Evolutionary conservation across 2,888 invertebrate species (phyloP).

Genomic region (Sthenelais limicola): DNA sequence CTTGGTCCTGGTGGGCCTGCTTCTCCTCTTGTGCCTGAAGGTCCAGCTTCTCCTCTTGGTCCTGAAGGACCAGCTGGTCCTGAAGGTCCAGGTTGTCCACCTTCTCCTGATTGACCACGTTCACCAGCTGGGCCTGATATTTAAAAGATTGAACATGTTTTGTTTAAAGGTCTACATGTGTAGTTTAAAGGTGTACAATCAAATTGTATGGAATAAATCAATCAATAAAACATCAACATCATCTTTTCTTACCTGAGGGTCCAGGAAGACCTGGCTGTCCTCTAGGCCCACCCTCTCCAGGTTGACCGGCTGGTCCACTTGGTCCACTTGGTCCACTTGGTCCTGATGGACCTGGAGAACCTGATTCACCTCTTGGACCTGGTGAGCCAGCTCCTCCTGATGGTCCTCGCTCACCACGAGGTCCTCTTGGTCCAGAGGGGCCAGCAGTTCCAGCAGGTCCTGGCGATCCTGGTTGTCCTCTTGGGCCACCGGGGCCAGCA

Average conservation of each 20-base stretch:
- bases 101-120: constrained; percentile 49
- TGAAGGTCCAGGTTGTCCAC: constrained; percentile 40
- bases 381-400: constrained; percentile 38
- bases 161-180: too few species aligned
- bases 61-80: constrained; percentile 51
- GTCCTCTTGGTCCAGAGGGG: not conserved
- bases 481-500: not conserved
- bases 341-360: constrained; percentile 67
- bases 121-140: constrained; percentile 49
- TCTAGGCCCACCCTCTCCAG: constrained; percentile 51
- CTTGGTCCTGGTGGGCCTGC: constrained; percentile 41
- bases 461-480: not conserved
- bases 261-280: constrained; percentile 38
- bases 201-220: too few species aligned
- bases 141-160: too few species aligned
- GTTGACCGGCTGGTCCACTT: constrained; percentile 42
- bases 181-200: too few species aligned
- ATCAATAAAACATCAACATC: too few species aligned
- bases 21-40: constrained; percentile 42
- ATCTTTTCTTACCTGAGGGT: constrained; percentile 8
- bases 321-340: constrained; percentile 36
- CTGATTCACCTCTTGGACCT: constrained; percentile 78
- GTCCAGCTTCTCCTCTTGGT: constrained; percentile 44
- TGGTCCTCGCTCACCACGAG: constrained; percentile 19
- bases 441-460: constrained; percentile 46